Evolutionary conservation across 2,888 invertebrate genomes (phyloP), one percentile per base, ranked within the genome.

Genomic region (Temnothorax rugatulus): DNA sequence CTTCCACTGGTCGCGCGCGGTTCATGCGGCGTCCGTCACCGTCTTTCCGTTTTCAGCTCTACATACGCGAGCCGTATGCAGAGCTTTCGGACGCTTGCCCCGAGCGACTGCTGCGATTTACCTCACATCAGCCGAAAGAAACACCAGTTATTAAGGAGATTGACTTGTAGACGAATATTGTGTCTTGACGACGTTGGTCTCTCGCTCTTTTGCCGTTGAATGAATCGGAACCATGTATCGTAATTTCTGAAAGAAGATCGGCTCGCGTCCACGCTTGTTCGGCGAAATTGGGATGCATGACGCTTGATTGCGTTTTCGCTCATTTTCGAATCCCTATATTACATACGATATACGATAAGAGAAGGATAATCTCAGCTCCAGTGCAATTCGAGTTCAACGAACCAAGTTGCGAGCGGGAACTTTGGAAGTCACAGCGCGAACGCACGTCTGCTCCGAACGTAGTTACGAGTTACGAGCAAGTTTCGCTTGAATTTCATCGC

Each of bases 1-100:
- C 69, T 79, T 89, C 89, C 76, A 92, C 92, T 91, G 71, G 7
- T 71, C 59, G 69, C 44, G n/a, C n/a, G 47, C 61, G 34, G 34
- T 7, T 34, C 34, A 34, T 7, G 89, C 71, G 41, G 8, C 38
- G 21, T 52, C 29, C 74, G 63, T 66, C 47, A 21, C 50, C 57
- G 64, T 76, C 75, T 34, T 68, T 82, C 82, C 83, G 82, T 25
- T 59, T 64, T 57, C 41, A 7, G 29, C 79, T 57, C 29, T 29
- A 3, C 29, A 29, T 29, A 29, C 29, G 54, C 59, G 11, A 61
- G 15, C 59, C 7, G 13, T 13, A 21, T 4, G 4, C 52, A 13
- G 21, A 52, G 38, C 44, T 25, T 38, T 25, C 8, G 13, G 11
- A 2, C 29, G 29, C 29, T 29, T 4, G 29, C 29, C 4, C 29